These are phyloP conservation scores for Agrypnus murinus DNA, from an alignment of 2,888 invertebrate species.

Conservation along the genomic window DNA sequence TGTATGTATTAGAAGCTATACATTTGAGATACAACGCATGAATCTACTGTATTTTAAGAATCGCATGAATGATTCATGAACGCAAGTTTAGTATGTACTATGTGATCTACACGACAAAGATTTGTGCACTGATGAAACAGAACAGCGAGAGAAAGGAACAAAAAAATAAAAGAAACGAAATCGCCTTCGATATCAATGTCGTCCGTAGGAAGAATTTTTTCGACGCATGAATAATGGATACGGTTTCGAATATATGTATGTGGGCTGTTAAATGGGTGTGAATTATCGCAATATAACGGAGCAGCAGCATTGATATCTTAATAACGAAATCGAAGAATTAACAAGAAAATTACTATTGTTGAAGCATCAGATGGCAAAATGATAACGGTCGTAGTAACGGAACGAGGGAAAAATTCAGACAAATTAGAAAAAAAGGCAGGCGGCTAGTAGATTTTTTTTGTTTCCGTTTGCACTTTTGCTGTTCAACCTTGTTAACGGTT, in stretches of 20 bases:
- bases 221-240: conserved; percentile 26
- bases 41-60: neutral
- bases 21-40: too few species aligned
- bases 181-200: conserved; percentile 48
- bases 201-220: conserved; percentile 34
- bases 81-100: conserved; percentile 20
- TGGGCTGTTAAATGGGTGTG: conserved; percentile 30
- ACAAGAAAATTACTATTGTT: neutral
- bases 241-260: conserved; percentile 3
- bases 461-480: too few species aligned
- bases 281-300: conserved; percentile 30
- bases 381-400: too few species aligned
- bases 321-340: neutral
- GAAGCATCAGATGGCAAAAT: too few species aligned
- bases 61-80: conserved; percentile 38
- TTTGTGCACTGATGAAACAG: neutral
- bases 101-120: conserved; percentile 21
- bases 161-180: conserved; percentile 44
- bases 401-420: too few species aligned
- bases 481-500: too few species aligned
- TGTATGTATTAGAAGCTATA: too few species aligned
- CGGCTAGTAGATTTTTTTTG: too few species aligned
- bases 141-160: conserved; percentile 7
- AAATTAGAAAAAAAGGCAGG: too few species aligned
- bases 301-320: neutral